Evolutionary conservation across 2,113 vertebrate genomes (phyloP), one percentile per base, ranked within the genome.

Genomic region (Eurystomus gularis): DNA sequence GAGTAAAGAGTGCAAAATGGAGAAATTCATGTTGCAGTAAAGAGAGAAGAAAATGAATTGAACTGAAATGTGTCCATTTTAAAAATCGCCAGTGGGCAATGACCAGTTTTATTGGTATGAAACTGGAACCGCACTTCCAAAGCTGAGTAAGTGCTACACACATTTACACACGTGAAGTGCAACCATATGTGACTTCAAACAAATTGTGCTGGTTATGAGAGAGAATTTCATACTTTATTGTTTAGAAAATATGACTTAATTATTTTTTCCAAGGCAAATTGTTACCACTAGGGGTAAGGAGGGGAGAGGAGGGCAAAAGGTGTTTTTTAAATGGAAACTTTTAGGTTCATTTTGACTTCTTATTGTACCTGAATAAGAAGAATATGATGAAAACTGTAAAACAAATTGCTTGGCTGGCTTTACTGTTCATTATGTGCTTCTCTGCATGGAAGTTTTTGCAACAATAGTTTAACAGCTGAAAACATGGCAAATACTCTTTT

Each of bases 41-140:
- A 54, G 35, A 61, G 14, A 80, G 51, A 78, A 68, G 33, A 86
- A 94, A 86, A 57, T 39, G 7, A 69, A 88, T 9, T 42, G 62
- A 94, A 86, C 24, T 94, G 70, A 93, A 94, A 68, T 14, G 25
- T 33, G 24, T 12, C 84, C 20, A 0, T 51, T 97, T 93, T 69
- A 92, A 92, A 94, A 92, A 90, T 78, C 94, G 89, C 70, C 61
- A 61, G 78, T 48, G 71, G 5, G 8, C 42, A 95, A 72, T 75
- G 64, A 96, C 82, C 33, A 44, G 51, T 92, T 96, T 95, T 97
- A 95, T 72, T 94, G 85, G 39, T 90, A 86, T 72, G 81, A 89
- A 90, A 66, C 68, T 91, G 66, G 69, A 95, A 89, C 11, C 0
- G 2, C 13, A 11, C 28, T 81, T 96, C 26, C 78, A 93, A 96